These are phyloP conservation scores for Orthonevra nobilis DNA, from an alignment of 2,888 invertebrate species.

Conservation along the genomic window DNA sequence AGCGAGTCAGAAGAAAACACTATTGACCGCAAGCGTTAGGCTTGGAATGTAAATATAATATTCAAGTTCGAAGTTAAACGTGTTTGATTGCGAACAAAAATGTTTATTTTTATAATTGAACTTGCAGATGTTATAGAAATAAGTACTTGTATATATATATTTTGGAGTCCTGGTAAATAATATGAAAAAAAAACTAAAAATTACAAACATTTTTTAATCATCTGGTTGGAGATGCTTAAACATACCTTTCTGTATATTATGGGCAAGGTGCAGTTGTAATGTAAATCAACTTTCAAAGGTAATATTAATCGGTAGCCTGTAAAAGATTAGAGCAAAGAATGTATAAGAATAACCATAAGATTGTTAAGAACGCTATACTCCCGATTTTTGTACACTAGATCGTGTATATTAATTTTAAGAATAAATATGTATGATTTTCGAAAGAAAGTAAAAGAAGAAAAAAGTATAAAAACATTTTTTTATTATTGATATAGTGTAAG, in stretches of 20 bases:
- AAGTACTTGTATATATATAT: slow-evolving; percentile 60
- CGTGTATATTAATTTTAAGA: slow-evolving; percentile 30
- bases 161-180: slow-evolving; percentile 32
- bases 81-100: slow-evolving; percentile 32
- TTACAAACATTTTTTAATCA: slow-evolving; percentile 5
- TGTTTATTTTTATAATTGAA: slow-evolving; percentile 65
- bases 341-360: slow-evolving; percentile 47
- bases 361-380: slow-evolving; percentile 41
- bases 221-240: slow-evolving; percentile 9
- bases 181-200: no score
- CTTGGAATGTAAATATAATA: slow-evolving; percentile 50
- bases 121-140: slow-evolving; percentile 46
- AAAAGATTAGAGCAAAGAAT: slow-evolving; percentile 4
- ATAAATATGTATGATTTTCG: slow-evolving; percentile 17
- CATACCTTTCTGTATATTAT: slow-evolving; percentile 45
- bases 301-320: slow-evolving; percentile 18
- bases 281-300: slow-evolving; percentile 28
- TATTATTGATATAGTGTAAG: slow-evolving; percentile 36
- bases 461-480: slow-evolving; percentile 33
- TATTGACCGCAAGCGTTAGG: slow-evolving; percentile 28
- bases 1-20: slow-evolving; percentile 54
- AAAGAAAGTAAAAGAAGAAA: slow-evolving; percentile 9
- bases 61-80: slow-evolving; percentile 34
- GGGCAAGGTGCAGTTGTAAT: slow-evolving; percentile 27
- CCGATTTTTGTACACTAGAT: slow-evolving; percentile 19